These are phyloP conservation scores for Planococcus citri DNA, from an alignment of 1,140 invertebrate species.

Conservation along the genomic window DNA sequence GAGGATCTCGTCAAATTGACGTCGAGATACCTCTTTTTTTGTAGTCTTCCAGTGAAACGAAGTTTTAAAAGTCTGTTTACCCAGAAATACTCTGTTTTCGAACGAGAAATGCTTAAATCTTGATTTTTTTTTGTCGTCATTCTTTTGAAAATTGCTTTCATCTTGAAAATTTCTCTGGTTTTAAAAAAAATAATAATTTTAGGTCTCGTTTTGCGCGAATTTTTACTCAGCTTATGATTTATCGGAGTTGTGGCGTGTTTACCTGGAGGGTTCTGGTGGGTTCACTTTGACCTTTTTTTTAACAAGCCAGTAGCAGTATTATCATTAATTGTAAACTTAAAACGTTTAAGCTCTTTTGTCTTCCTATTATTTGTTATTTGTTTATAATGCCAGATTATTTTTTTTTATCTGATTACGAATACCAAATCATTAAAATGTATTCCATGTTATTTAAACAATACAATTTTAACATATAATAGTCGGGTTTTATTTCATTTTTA, in stretches of 20 bases:
- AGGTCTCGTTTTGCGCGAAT: neutral
- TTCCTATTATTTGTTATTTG: conserved; percentile 8
- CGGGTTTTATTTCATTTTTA: too few relatives aligned
- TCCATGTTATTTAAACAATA: conserved; percentile 8
- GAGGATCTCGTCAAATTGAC: too few relatives aligned
- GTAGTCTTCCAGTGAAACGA: too few relatives aligned
- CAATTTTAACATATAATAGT: neutral
- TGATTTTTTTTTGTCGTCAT: too few relatives aligned
- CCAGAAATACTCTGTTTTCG: too few relatives aligned
- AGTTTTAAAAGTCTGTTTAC: too few relatives aligned
- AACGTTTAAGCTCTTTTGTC: conserved; percentile 6
- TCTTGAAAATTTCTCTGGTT: neutral
- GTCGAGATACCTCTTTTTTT: too few relatives aligned
- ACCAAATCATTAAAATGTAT: neutral
- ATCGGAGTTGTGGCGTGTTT: too few relatives aligned
- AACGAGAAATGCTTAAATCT: too few relatives aligned
- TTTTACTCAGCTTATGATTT: neutral
- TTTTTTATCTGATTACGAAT: neutral
- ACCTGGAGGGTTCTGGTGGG: too few relatives aligned
- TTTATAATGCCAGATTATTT: neutral
- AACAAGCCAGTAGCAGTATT: conserved; percentile 5
- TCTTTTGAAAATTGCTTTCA: neutral
- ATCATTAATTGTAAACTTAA: neutral
- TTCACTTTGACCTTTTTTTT: too few relatives aligned
- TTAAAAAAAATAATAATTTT: too few relatives aligned